Evolutionary conservation across 1,140 invertebrate genomes (phyloP).

Genomic region (Temnothorax nylanderi): DNA sequence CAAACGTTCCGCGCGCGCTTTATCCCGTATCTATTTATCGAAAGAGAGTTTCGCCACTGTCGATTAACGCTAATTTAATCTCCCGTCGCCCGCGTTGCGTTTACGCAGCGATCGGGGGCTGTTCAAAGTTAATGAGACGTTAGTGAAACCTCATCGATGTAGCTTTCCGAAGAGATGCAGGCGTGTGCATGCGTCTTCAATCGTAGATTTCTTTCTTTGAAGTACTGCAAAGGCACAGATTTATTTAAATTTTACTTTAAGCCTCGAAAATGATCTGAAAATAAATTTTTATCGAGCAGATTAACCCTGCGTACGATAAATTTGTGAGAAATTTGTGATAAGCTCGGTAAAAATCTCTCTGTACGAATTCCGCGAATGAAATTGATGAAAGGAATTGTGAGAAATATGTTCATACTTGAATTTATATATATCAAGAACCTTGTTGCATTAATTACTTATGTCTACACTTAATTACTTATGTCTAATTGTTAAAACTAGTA

Average conservation of each 20-base stretch:
- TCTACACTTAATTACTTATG: too few species aligned
- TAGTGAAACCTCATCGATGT: background rate
- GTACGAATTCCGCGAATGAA: background rate
- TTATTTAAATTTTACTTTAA: background rate
- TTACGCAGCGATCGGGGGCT: background rate
- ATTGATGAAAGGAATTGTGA: background rate
- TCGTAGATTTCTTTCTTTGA: background rate
- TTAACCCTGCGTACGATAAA: background rate
- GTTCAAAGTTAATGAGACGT: background rate
- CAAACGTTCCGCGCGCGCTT: conserved; percentile 37
- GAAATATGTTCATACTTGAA: background rate
- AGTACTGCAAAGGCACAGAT: background rate
- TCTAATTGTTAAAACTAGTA: too few species aligned
- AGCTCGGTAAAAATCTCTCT: background rate
- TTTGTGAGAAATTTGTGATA: background rate
- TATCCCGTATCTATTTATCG: conserved; percentile 1
- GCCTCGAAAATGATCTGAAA: background rate
- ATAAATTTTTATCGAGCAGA: background rate
- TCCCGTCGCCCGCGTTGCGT: background rate
- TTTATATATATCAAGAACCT: background rate
- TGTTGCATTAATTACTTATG: background rate
- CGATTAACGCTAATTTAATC: conserved; percentile 10
- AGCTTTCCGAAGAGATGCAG: background rate
- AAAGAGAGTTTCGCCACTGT: background rate
- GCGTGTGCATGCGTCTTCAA: background rate